phyloP scores from a whole-genome alignment of 2,888 invertebrate genomes.

The Portevinia maculata region DNA sequence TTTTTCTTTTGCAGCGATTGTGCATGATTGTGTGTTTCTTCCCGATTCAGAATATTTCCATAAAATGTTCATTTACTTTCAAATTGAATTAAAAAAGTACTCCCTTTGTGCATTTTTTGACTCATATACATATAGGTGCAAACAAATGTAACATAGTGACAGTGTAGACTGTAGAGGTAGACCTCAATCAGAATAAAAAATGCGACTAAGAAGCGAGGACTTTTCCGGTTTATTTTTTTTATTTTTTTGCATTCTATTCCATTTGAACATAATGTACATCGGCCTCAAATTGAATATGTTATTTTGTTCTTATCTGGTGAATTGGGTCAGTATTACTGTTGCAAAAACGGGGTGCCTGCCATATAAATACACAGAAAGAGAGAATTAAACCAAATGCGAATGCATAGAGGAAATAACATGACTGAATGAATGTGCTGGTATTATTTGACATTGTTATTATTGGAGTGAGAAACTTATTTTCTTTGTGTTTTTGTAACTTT shows the following conservation, averaged over 20 bases:
- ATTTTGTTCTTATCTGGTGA: constrained; percentile 42
- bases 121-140: constrained; percentile 8
- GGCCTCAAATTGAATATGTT: constrained; percentile 14
- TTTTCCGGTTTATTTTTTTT: constrained; percentile 30
- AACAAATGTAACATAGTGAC: background rate
- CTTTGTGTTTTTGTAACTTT: constrained; percentile 1
- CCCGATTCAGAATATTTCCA: constrained; percentile 35
- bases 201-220: constrained; percentile 36
- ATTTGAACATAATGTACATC: constrained; percentile 34
- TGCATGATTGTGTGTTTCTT: constrained; percentile 33
- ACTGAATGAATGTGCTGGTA: constrained; percentile 14
- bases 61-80: constrained; percentile 38
- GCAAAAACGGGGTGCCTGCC: background rate
- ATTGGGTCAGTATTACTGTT: constrained; percentile 59
- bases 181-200: constrained; percentile 55
- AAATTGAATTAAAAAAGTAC: constrained; percentile 1
- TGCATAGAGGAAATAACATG: constrained; percentile 22
- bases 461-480: background rate
- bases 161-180: constrained; percentile 41
- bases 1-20: constrained; percentile 14
- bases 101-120: constrained; percentile 1
- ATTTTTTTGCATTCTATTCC: constrained; percentile 34
- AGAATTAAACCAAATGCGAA: constrained; percentile 1
- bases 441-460: constrained; percentile 14
- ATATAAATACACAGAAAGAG: constrained; percentile 1